phyloP scores from a whole-genome alignment of 2,888 invertebrate genomes.

The Nephrotoma guestfalica region DNA sequence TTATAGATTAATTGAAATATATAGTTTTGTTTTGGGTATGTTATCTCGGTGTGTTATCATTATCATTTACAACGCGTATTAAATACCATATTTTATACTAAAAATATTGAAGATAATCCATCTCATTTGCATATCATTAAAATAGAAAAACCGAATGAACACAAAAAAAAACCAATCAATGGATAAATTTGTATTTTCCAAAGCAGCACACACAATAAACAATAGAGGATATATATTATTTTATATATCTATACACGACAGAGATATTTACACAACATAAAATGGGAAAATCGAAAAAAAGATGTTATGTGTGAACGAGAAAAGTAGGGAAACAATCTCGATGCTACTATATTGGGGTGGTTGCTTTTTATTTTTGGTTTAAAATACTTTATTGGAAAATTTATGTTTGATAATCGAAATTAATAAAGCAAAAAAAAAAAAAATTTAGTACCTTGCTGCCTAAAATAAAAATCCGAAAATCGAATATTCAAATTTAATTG shows the following conservation, averaged over 20 bases:
- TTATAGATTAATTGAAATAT: background rate
- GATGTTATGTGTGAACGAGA: background rate
- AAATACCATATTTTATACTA: background rate
- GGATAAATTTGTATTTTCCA: background rate
- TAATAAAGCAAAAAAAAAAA: background rate
- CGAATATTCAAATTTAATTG: background rate
- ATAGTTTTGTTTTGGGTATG: background rate
- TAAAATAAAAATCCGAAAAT: background rate
- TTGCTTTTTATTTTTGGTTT: background rate
- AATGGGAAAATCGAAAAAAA: background rate
- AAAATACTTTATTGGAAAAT: background rate
- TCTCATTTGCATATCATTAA: background rate
- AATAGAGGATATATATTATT: background rate
- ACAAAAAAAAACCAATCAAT: background rate
- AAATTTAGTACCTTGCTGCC: background rate
- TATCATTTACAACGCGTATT: background rate
- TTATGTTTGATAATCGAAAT: background rate
- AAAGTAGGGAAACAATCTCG: background rate
- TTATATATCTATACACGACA: background rate
- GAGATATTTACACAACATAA: background rate
- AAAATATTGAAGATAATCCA: background rate
- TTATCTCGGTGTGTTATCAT: background rate
- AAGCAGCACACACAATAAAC: background rate
- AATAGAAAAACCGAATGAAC: background rate
- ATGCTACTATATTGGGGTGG: background rate